Evolutionary conservation across 92 coral and sea anemone genomes (phyloP), one percentile per base, ranked within the genome.

Genomic region (Pocillopora meandrina): DNA sequence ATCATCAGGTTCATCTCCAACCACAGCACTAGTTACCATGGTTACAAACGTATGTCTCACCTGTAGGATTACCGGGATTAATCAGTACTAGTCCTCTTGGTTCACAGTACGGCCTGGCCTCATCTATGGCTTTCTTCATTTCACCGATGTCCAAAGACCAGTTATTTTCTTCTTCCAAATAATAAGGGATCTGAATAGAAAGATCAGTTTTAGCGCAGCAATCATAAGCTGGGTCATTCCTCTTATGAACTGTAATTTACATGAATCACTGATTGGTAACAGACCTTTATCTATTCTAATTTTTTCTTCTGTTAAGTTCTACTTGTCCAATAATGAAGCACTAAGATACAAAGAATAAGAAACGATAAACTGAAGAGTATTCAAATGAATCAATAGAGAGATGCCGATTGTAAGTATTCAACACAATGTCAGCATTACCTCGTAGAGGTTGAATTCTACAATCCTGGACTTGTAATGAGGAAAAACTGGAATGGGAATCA

Each of bases 21-120:
- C 49, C 49, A 42, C 49, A 42, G 49, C 49, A 42, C 49, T 2
- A 42, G 49, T 42, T 42, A 42, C 49, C 49, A 6, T 42, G 49
- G 49, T 42, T 42, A 42, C 49, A 42, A 42, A 42, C 49, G 49
- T 3, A 23, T 23, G 49, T 58, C 84, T 56, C 47, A 95, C 95
- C 92, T 87, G 95, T 93, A 6, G 95, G 95, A 47, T 95, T 95
- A 33, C 98, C 98, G 10, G 95, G 96, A 65, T 95, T 95, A 36
- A 91, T 91, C 16, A 95, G 89, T 23, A 92, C 88, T 21, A 95
- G 75, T 68, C 87, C 89, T 69, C 90, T 87, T 72, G 98, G 98
- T 34, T 17, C 55, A 42, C 98, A 95, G 66, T 89, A 81, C 5
- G 89, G 87, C 67, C 92, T 91, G 20, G 98, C 93, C 19, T 91